Conservation (phyloP, 2,797 vertebrate species). For the Typhlichthys eigenmanni region DNA sequence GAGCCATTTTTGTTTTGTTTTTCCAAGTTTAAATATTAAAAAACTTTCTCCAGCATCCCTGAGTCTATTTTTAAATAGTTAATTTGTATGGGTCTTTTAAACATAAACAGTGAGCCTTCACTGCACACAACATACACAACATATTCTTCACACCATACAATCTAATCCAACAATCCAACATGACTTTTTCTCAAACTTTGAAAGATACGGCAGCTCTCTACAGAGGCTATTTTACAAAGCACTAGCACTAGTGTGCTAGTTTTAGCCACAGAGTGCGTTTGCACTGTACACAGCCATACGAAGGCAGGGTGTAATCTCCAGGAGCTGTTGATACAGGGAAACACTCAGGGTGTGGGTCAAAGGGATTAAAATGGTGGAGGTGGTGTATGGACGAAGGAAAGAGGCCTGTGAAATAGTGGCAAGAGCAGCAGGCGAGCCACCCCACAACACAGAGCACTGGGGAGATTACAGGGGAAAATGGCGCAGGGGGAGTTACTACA, state of each 20-base stretch:
- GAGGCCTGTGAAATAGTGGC: constrained; percentile 64
- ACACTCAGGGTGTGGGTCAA: constrained; percentile 79
- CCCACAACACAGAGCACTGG: constrained; percentile 73
- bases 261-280: constrained; percentile 50
- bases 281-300: constrained; percentile 59
- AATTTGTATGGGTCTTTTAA: too few species aligned
- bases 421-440: constrained; percentile 76
- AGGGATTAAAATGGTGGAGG: constrained; percentile 83
- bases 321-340: constrained; percentile 80
- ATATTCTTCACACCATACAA: too few species aligned
- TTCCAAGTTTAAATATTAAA: too few species aligned
- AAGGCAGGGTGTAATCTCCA: constrained; percentile 77
- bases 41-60: constrained; percentile 11
- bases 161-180: too few species aligned
- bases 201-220: constrained; percentile 51
- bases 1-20: too few species aligned
- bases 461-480: constrained; percentile 77
- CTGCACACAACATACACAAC: too few species aligned
- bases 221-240: constrained; percentile 62
- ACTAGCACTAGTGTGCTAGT: constrained; percentile 52
- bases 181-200: too few species aligned
- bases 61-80: too few species aligned
- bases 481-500: constrained; percentile 62
- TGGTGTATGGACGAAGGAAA: constrained; percentile 72
- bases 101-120: too few species aligned